phyloP scores from a whole-genome alignment of 2,113 vertebrate genomes.

The Spea bombifrons region DNA sequence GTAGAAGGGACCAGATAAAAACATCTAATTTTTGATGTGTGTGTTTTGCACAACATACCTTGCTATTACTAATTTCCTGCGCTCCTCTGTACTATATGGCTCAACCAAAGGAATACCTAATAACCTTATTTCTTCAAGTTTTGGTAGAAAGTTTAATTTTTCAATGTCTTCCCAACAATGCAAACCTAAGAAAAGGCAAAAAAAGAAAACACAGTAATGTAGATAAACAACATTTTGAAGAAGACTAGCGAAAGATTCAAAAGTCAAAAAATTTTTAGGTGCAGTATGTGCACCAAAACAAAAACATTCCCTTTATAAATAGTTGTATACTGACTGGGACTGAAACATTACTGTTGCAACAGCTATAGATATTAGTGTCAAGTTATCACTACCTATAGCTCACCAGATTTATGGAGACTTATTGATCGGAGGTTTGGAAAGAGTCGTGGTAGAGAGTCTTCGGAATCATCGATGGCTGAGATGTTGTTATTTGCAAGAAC shows the following conservation, averaged over 20 bases:
- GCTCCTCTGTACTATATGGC: constrained; percentile 83
- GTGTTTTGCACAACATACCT: constrained; percentile 58
- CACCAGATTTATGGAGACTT: constrained; percentile 97
- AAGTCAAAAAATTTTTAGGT: constrained; percentile 4
- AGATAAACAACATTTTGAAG: too few species aligned
- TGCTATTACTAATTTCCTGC: constrained; percentile 86
- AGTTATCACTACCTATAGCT: constrained; percentile 6
- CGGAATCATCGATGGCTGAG: constrained; percentile 75
- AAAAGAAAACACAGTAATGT: background rate
- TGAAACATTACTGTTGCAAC: too few species aligned
- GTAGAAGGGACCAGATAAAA: too few species aligned
- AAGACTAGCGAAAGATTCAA: too few species aligned
- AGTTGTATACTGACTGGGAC: too few species aligned
- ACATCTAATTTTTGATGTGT: too few species aligned
- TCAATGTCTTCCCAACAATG: constrained; percentile 91
- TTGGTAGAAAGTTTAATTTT: constrained; percentile 89
- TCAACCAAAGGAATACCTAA: constrained; percentile 88
- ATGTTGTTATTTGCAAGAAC: constrained; percentile 91
- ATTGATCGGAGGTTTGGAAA: constrained; percentile 89
- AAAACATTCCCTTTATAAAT: too few species aligned
- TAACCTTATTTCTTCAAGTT: constrained; percentile 86
- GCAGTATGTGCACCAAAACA: too few species aligned
- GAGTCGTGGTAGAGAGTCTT: constrained; percentile 76
- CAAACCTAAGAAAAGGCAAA: constrained; percentile 74
- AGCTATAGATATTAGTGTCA: too few species aligned